Percentiles rank a stretch among this genome's conserved stretches.
phyloP scores from a whole-genome alignment of 2,113 vertebrate species.

The Stigmatopora argus region DNA sequence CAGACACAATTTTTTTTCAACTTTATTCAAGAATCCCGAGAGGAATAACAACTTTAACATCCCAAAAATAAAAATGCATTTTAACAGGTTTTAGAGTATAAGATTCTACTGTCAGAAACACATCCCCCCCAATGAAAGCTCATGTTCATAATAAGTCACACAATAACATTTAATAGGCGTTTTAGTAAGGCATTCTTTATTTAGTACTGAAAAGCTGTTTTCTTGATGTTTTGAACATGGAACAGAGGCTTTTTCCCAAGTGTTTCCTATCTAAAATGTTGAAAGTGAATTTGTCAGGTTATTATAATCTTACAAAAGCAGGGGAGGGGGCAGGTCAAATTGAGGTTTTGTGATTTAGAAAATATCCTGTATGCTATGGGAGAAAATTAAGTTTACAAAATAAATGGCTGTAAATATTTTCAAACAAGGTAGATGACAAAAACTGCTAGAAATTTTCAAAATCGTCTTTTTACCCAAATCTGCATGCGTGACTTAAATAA shows the following conservation, averaged over 20 bases:
- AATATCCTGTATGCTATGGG: slow-evolving; percentile 10
- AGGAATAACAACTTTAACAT: slow-evolving; percentile 24
- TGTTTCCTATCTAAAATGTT: slow-evolving; percentile 39
- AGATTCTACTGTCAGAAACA: slow-evolving; percentile 35
- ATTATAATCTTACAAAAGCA: slow-evolving; percentile 10
- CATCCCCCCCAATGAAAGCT: slow-evolving; percentile 23
- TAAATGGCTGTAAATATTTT: not conserved
- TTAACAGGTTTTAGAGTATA: slow-evolving; percentile 39
- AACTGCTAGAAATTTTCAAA: not conserved
- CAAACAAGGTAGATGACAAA: not conserved
- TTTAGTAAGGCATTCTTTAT: slow-evolving; percentile 32
- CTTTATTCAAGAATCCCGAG: slow-evolving; percentile 64
- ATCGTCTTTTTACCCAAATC: not conserved
- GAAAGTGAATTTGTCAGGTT: slow-evolving; percentile 51
- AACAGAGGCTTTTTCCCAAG: slow-evolving; percentile 58
- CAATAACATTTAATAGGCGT: not conserved
- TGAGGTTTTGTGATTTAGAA: slow-evolving; percentile 31
- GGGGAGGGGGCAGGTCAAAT: slow-evolving; percentile 3
- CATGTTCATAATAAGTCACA: not conserved
- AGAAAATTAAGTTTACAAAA: slow-evolving; percentile 13
- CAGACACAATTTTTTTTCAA: slow-evolving; percentile 25
- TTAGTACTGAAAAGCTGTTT: slow-evolving; percentile 37
- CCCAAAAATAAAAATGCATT: slow-evolving; percentile 64
- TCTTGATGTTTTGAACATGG: slow-evolving; percentile 37
- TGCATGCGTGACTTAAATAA: not conserved